A percentile compares a stretch with the other conserved stretches of the same genome.
These are phyloP conservation scores for Lagopus leucura DNA, from an alignment of 2,113 vertebrate species.

Conservation along the genomic window DNA sequence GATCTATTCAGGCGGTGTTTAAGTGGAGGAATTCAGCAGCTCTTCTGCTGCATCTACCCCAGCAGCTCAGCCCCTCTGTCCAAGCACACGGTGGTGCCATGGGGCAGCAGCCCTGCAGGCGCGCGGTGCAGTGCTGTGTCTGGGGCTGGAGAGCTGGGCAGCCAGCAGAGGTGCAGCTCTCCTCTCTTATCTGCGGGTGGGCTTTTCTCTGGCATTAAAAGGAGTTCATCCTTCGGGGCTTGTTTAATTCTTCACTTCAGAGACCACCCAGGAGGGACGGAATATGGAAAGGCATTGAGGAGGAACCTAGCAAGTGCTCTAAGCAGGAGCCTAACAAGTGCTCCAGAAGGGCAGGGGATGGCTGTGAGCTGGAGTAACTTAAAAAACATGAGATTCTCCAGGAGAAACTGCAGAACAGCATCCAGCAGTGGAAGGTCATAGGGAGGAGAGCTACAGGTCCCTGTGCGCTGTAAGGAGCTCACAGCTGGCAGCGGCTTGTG, in stretches of 20 bases:
- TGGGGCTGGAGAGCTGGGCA: neutral
- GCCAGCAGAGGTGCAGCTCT: neutral
- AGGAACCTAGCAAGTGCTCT: neutral
- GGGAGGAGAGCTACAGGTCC: neutral
- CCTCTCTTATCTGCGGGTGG: neutral
- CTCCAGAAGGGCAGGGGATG: neutral
- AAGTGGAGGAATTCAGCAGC: neutral
- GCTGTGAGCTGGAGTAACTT: too few species aligned
- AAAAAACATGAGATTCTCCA: neutral
- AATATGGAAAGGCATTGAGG: neutral
- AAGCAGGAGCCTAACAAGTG: rapidly evolving
- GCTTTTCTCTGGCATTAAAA: neutral
- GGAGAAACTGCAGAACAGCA: neutral
- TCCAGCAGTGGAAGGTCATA: neutral
- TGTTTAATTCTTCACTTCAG: neutral
- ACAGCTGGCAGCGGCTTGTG: neutral
- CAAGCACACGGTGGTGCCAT: neutral
- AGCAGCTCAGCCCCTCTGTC: rapidly evolving
- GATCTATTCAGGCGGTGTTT: neutral
- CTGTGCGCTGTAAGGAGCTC: neutral
- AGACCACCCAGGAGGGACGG: neutral
- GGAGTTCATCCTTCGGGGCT: neutral
- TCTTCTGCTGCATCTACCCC: neutral
- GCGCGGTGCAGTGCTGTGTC: neutral
- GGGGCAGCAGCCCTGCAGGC: rapidly evolving